Percentiles rank a stretch among this genome's conserved stretches.
Conservation (phyloP, 2,797 vertebrate species). For the Hoplostethus atlanticus region DNA sequence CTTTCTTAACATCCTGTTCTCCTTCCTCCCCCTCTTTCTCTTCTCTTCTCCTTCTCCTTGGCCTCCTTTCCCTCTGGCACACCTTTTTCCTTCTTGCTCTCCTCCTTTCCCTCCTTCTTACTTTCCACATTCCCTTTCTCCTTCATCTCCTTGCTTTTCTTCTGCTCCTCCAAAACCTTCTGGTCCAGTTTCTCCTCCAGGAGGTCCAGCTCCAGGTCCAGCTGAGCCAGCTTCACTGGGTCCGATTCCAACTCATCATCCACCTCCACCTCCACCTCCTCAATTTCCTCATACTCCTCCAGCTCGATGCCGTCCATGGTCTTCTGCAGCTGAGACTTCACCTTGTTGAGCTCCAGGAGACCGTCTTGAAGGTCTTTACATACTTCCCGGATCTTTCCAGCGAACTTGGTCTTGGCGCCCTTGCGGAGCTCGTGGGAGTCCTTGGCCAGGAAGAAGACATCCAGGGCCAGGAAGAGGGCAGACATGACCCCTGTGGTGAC, state of each 20-base stretch:
- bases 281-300: slow-evolving; percentile 77
- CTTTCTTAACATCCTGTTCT: not conserved
- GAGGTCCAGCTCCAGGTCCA: slow-evolving; percentile 81
- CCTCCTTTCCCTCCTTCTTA: slow-evolving; percentile 34
- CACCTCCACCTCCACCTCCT: slow-evolving; percentile 72
- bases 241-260: slow-evolving; percentile 67
- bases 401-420: slow-evolving; percentile 82
- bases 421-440: slow-evolving; percentile 79
- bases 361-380: slow-evolving; percentile 81
- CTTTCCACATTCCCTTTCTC: slow-evolving; percentile 19
- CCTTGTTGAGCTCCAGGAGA: slow-evolving; percentile 79
- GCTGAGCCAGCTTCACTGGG: slow-evolving; percentile 74
- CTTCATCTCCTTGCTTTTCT: slow-evolving; percentile 33
- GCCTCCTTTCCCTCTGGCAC: not conserved
- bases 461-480: slow-evolving; percentile 77
- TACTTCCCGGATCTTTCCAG: slow-evolving; percentile 80
- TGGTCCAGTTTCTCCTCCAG: slow-evolving; percentile 79
- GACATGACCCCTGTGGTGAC: slow-evolving; percentile 77
- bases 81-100: slow-evolving; percentile 3
- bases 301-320: slow-evolving; percentile 82
- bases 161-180: slow-evolving; percentile 60
- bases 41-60: slow-evolving; percentile 6
- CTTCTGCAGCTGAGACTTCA: slow-evolving; percentile 78
- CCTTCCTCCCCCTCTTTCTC: not conserved
- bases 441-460: slow-evolving; percentile 80